Conservation (phyloP, 2,888 invertebrate genomes). For the Drosophila buzzatii region DNA sequence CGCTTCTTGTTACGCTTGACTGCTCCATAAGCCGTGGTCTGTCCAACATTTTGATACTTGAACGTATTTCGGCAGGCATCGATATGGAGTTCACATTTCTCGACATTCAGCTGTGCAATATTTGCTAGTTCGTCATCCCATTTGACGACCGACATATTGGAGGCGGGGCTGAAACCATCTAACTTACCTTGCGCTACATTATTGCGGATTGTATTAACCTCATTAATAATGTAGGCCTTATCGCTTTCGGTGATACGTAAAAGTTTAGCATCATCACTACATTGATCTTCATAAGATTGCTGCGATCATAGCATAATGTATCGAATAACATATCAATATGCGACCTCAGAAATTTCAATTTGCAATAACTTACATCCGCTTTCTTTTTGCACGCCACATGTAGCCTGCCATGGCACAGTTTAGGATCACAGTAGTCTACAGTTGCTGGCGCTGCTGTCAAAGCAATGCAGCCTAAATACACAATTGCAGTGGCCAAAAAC, state of each 20-base stretch:
- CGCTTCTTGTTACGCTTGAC: not conserved
- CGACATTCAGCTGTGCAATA: constrained; percentile 46
- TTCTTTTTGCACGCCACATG: constrained; percentile 15
- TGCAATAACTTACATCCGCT: constrained; percentile 6
- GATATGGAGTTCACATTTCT: not conserved
- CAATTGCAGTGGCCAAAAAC: constrained; percentile 3
- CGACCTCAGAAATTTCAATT: no score
- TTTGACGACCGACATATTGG: constrained; percentile 35
- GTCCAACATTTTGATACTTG: constrained; percentile 30
- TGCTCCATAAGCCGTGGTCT: constrained; percentile 32
- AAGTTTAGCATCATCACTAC: constrained; percentile 32
- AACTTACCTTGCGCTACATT: constrained; percentile 26
- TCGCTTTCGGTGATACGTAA: rapidly evolving
- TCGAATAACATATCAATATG: not conserved
- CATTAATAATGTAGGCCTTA: rapidly evolving
- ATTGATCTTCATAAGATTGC: constrained; percentile 18
- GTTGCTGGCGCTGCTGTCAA: not conserved
- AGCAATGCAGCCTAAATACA: not conserved
- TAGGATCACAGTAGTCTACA: constrained; percentile 3
- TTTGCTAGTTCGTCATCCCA: constrained; percentile 53
- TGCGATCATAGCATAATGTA: constrained; percentile 6
- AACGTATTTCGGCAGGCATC: constrained; percentile 43
- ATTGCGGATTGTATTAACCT: constrained; percentile 34
- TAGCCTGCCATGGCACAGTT: not conserved
- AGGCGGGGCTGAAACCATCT: constrained; percentile 24